A percentile compares a stretch with the other conserved stretches of the same genome.
phyloP scores from a whole-genome alignment of 2,888 invertebrate species.

The Caenorhabditis sp. region DNA sequence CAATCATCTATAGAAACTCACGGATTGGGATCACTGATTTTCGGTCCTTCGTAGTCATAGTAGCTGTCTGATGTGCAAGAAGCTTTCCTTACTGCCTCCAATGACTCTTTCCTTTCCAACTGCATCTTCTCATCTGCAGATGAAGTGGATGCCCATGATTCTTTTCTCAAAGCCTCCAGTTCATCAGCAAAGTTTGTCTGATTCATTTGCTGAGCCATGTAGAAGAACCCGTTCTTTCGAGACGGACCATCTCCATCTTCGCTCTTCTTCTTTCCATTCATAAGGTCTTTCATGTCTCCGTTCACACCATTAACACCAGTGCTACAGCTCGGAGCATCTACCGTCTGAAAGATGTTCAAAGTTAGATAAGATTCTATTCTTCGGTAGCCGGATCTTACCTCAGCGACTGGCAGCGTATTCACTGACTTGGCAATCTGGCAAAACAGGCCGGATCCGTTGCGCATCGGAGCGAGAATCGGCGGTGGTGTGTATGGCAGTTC shows the following conservation, averaged over 20 bases:
- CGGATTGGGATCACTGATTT: conserved; percentile 66
- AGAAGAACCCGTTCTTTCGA: conserved; percentile 61
- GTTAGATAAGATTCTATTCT: no score
- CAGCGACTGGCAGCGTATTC: conserved; percentile 12
- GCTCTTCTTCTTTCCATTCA: conserved; percentile 53
- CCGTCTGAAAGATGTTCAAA: conserved; percentile 8
- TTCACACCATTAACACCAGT: conserved; percentile 14
- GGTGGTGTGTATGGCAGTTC: conserved; percentile 91
- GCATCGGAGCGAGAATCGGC: conserved; percentile 94
- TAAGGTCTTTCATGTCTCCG: conserved; percentile 27
- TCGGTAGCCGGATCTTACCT: no score
- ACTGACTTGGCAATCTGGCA: conserved; percentile 83
- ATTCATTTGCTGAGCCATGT: conserved; percentile 57
- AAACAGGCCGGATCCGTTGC: conserved; percentile 92
- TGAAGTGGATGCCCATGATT: conserved; percentile 76
- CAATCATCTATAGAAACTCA: conserved; percentile 32
- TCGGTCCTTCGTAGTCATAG: conserved; percentile 64
- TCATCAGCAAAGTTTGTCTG: conserved; percentile 70
- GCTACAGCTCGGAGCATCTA: conserved; percentile 43
- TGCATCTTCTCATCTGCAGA: conserved; percentile 59
- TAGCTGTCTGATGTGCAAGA: conserved; percentile 68
- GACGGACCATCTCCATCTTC: conserved; percentile 62
- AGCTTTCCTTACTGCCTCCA: conserved; percentile 57
- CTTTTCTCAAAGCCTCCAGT: conserved; percentile 79
- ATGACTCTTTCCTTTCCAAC: conserved; percentile 49